A percentile compares a stretch with the other conserved stretches of the same genome.
These are phyloP conservation scores for Triplophysa siluroides DNA, from an alignment of 2,113 vertebrate species.

Conservation along the genomic window DNA sequence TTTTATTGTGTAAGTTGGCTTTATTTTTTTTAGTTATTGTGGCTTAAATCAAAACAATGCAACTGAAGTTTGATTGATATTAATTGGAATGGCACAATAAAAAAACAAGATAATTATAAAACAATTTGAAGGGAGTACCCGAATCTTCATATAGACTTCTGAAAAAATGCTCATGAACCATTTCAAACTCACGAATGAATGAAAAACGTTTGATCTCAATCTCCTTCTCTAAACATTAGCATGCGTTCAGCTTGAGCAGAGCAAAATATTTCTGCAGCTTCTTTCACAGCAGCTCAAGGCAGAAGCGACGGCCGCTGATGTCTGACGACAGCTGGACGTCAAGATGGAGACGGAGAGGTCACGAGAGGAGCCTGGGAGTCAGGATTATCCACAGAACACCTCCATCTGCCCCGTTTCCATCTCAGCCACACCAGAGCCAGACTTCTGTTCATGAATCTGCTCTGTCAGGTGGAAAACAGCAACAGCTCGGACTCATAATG, in stretches of 20 bases:
- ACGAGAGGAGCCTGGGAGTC: constrained; percentile 54
- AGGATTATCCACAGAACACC: constrained; percentile 49
- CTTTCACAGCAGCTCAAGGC: background rate
- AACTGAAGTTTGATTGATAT: too few relatives aligned
- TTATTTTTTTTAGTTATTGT: too few relatives aligned
- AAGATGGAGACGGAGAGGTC: constrained; percentile 53
- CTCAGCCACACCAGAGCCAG: constrained; percentile 33
- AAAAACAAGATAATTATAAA: too few relatives aligned
- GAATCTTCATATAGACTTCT: too few relatives aligned
- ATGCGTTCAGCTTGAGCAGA: background rate
- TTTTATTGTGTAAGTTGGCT: too few relatives aligned
- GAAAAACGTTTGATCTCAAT: background rate
- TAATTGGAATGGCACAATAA: too few relatives aligned
- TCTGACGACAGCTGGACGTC: constrained; percentile 50
- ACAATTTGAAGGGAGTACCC: too few relatives aligned
- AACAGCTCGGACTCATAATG: background rate
- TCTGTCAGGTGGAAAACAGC: constrained; percentile 12
- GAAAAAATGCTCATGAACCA: too few relatives aligned
- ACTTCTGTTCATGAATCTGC: background rate
- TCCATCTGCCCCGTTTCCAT: constrained; percentile 60
- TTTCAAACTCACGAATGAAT: background rate
- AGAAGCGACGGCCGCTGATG: constrained; percentile 45
- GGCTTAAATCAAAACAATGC: too few relatives aligned
- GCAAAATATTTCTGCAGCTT: background rate
- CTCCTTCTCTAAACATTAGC: background rate